Evolutionary conservation across 2,797 vertebrate species (phyloP).

Genomic region (Hylomyscus alleni): DNA sequence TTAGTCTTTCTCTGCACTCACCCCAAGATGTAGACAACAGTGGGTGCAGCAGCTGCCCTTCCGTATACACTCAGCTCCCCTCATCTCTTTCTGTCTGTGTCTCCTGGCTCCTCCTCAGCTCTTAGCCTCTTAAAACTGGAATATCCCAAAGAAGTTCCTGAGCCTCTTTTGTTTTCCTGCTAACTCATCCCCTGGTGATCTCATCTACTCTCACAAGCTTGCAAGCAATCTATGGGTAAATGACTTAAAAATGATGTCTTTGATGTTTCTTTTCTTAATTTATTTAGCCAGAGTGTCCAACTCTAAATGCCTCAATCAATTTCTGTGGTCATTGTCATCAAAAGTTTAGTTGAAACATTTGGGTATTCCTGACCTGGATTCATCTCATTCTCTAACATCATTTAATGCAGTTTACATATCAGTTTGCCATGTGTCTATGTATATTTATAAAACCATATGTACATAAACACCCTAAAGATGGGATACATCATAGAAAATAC

Average conservation of each 20-base stretch:
- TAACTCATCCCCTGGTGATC: neutral
- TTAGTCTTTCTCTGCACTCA: neutral
- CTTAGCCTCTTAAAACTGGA: neutral
- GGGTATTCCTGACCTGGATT: neutral
- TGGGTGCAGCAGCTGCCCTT: neutral
- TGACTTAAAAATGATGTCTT: neutral
- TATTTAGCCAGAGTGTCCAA: neutral
- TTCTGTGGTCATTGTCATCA: neutral
- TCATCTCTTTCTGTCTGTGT: neutral
- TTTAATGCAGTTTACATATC: neutral
- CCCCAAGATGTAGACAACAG: neutral
- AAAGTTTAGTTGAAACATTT: constrained; percentile 7
- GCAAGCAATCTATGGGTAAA: neutral
- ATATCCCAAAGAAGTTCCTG: neutral
- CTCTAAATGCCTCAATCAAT: neutral
- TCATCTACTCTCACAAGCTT: neutral
- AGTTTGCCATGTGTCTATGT: neutral
- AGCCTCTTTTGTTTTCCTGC: neutral
- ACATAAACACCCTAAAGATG: neutral
- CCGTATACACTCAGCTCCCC: neutral
- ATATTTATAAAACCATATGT: neutral
- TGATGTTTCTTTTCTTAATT: neutral
- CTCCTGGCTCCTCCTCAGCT: neutral
- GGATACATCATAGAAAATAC: neutral
- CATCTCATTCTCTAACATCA: neutral